These are phyloP conservation scores for Eugnorisma glareosa DNA, from an alignment of 2,888 invertebrate species.

Conservation along the genomic window DNA sequence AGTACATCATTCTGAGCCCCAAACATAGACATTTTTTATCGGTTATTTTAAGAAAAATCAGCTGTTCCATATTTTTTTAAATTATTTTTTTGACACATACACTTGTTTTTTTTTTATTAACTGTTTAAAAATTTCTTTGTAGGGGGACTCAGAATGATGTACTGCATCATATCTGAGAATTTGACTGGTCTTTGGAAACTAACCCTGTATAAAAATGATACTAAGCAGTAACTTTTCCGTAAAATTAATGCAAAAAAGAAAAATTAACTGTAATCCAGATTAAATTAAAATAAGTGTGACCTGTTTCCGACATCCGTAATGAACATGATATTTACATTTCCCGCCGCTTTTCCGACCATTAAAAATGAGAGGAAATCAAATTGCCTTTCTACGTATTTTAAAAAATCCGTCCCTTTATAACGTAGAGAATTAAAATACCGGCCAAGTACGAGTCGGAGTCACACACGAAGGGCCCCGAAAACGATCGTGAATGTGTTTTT, in stretches of 20 bases:
- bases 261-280: slow-evolving; percentile 9
- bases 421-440: slow-evolving; percentile 6
- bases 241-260: not conserved
- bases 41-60: no score
- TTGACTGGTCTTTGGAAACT: no score
- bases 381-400: slow-evolving; percentile 36
- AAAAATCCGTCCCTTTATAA: not conserved
- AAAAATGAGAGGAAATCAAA: slow-evolving; percentile 31
- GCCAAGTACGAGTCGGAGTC: not conserved
- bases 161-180: no score
- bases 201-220: no score
- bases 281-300: slow-evolving; percentile 38
- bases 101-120: no score
- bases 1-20: no score
- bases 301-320: slow-evolving; percentile 32
- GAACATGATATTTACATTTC: slow-evolving; percentile 41
- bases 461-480: not conserved
- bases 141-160: no score
- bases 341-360: slow-evolving; percentile 35
- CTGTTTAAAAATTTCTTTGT: no score
- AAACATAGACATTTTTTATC: no score
- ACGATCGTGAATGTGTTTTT: no score
- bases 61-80: no score
- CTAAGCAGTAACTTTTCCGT: not conserved
- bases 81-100: no score